Percentiles rank a stretch among this genome's conserved stretches.
Conservation (phyloP, 2,888 invertebrate genomes). For the Dichetophora obliterata region DNA sequence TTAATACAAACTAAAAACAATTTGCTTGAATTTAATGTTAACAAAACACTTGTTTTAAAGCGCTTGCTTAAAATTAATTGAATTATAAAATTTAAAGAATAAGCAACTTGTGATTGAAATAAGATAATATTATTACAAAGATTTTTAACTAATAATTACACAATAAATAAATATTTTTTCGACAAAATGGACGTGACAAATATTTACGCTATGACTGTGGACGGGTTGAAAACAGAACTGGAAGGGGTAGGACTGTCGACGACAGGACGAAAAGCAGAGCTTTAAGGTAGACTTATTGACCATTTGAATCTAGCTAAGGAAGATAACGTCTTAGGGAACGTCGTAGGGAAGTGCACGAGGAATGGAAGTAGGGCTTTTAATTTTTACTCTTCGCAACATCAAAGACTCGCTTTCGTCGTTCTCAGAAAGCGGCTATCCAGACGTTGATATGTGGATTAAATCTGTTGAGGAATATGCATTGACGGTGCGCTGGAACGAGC, state of each 20-base stretch:
- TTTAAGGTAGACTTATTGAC: slow-evolving; percentile 6
- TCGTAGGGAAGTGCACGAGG: background rate
- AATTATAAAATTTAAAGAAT: too few species aligned
- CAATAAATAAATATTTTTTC: too few species aligned
- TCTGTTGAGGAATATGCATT: slow-evolving; percentile 40
- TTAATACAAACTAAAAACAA: too few species aligned
- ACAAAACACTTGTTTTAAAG: too few species aligned
- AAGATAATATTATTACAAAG: too few species aligned
- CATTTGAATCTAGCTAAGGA: slow-evolving; percentile 2
- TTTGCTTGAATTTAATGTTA: too few species aligned
- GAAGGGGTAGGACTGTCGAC: background rate
- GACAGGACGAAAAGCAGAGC: slow-evolving; percentile 10
- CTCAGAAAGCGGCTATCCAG: background rate
- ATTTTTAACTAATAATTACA: too few species aligned
- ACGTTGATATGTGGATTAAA: slow-evolving; percentile 28
- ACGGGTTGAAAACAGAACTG: background rate
- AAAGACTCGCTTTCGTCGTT: background rate
- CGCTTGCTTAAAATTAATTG: too few species aligned
- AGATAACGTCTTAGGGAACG: background rate
- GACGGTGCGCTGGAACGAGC: slow-evolving; percentile 38
- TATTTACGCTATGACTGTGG: background rate
- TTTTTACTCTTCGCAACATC: background rate
- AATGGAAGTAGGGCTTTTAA: background rate
- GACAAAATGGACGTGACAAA: background rate
- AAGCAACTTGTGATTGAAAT: too few species aligned